Evolutionary conservation across 2,113 vertebrate genomes (phyloP).

Genomic region (Cepphus grylle): DNA sequence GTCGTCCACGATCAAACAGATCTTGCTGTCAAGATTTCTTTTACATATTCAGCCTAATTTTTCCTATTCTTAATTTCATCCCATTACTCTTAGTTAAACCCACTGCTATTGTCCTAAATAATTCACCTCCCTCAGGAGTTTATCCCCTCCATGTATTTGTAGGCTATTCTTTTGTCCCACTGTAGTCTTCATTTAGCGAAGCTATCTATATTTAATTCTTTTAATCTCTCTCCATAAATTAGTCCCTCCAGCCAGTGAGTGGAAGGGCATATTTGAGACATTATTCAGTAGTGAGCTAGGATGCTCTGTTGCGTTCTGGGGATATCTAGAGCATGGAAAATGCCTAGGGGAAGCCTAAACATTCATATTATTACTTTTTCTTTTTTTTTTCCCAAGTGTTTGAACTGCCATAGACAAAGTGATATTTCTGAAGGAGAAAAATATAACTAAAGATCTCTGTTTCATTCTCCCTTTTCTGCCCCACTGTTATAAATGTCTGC

Average conservation of each 20-base stretch:
- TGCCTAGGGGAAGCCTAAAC: constrained; percentile 45
- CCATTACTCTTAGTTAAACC: constrained; percentile 48
- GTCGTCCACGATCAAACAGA: not conserved
- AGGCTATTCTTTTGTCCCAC: constrained; percentile 43
- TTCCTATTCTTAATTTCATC: constrained; percentile 42
- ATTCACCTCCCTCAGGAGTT: constrained; percentile 52
- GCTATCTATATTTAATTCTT: constrained; percentile 66
- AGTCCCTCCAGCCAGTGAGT: constrained; percentile 39
- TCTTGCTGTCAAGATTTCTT: constrained; percentile 5
- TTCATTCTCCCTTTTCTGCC: not conserved
- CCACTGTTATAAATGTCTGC: constrained; percentile 25
- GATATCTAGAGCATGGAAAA: constrained; percentile 49
- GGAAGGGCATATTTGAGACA: not conserved
- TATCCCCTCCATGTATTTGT: constrained; percentile 10
- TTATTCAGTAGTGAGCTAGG: constrained; percentile 6
- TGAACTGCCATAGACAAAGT: not conserved
- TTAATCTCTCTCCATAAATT: constrained; percentile 60
- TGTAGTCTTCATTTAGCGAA: constrained; percentile 18
- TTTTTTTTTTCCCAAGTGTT: not conserved
- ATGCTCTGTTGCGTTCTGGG: not conserved
- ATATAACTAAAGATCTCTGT: not conserved
- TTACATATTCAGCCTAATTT: constrained; percentile 26
- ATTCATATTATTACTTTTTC: not conserved
- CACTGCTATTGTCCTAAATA: constrained; percentile 49
- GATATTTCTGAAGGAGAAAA: constrained; percentile 40